phyloP scores from a whole-genome alignment of 1,140 invertebrate species.

The Magallana gigas region DNA sequence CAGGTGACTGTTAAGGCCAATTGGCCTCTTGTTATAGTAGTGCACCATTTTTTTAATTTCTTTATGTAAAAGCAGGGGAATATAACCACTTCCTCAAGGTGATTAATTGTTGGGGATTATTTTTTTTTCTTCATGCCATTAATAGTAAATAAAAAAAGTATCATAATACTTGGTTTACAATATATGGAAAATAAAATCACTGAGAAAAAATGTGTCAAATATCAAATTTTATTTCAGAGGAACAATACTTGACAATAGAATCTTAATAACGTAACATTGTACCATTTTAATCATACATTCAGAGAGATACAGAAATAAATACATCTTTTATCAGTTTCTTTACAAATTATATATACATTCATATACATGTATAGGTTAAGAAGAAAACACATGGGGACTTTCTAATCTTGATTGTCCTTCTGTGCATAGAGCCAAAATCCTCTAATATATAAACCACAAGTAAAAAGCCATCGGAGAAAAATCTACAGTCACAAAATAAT shows the following conservation, averaged over 20 bases:
- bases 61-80: too few relatives aligned
- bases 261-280: background rate
- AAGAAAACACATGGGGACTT: constrained; percentile 12
- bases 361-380: too few relatives aligned
- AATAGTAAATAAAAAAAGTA: too few relatives aligned
- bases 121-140: too few relatives aligned
- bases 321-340: background rate
- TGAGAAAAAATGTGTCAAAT: background rate
- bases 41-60: too few relatives aligned
- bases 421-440: background rate
- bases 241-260: constrained; percentile 17
- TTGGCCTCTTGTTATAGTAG: too few relatives aligned
- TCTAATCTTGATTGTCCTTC: constrained; percentile 12
- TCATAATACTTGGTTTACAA: too few relatives aligned
- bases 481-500: background rate
- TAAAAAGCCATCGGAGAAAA: background rate
- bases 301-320: background rate
- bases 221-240: constrained; percentile 34
- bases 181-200: too few relatives aligned
- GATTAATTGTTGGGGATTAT: too few relatives aligned
- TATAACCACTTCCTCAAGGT: too few relatives aligned
- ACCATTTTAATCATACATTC: constrained; percentile 15
- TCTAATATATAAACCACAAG: background rate
- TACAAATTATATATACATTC: background rate
- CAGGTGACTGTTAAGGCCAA: too few relatives aligned